A percentile compares a stretch with the other conserved stretches of the same genome.
Conservation (phyloP, 2,113 vertebrate genomes). For the Catharus fuscescens region DNA sequence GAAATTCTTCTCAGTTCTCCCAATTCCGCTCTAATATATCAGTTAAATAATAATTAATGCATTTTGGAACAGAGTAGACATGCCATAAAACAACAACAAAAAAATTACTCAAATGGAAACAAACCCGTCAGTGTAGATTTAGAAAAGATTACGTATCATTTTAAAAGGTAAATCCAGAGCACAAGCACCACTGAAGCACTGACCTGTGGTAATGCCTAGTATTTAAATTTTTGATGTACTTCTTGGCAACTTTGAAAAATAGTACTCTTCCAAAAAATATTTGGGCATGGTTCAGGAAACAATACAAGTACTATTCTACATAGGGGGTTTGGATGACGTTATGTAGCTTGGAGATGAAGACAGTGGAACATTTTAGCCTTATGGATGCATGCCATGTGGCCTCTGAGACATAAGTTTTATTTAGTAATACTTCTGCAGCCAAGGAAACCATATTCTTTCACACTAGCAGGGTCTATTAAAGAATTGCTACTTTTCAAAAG, state of each 20-base stretch:
- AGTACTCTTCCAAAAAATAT: not conserved
- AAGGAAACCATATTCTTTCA: not conserved
- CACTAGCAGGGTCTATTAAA: not conserved
- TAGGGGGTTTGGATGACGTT: not conserved
- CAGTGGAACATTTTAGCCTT: constrained; percentile 1
- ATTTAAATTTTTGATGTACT: not conserved
- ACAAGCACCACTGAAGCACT: not conserved
- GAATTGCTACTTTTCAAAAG: not conserved
- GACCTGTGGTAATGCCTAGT: not conserved
- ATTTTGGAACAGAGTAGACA: not conserved
- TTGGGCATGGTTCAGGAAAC: not conserved
- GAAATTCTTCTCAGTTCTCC: not conserved
- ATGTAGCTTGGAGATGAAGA: not conserved
- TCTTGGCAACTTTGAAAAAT: not conserved
- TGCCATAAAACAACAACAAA: not conserved
- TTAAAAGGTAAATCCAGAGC: not conserved
- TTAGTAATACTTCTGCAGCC: not conserved
- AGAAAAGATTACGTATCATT: not conserved
- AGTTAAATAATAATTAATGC: not conserved
- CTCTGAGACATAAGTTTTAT: not conserved
- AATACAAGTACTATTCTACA: not conserved
- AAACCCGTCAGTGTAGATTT: not conserved
- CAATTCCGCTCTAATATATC: not conserved
- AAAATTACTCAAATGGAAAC: not conserved
- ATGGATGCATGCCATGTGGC: not conserved